Conservation (phyloP, 2,113 vertebrate genomes). For the Sclerurus mexicanus region DNA sequence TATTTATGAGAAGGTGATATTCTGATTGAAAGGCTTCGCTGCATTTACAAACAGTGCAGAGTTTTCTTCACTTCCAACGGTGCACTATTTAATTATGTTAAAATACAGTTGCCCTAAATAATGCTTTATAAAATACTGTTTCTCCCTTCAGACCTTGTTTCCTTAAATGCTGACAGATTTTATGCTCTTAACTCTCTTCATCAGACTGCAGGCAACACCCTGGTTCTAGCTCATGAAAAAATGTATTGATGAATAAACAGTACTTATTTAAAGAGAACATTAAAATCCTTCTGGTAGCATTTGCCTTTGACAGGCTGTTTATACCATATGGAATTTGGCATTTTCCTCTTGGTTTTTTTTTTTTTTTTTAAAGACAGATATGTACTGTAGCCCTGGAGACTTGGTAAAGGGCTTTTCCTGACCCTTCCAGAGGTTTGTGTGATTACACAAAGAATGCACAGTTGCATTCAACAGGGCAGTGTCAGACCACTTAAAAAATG, state of each 20-base stretch:
- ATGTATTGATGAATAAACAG: neutral
- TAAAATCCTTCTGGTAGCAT: neutral
- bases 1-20: neutral
- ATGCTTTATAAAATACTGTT: neutral
- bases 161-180: neutral
- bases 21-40: neutral
- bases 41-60: neutral
- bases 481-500: neutral
- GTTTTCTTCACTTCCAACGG: neutral
- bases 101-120: conserved; percentile 29
- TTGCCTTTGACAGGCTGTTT: neutral
- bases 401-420: neutral
- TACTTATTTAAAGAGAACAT: neutral
- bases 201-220: neutral
- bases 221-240: neutral
- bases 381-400: neutral
- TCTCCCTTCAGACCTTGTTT: neutral
- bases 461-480: neutral
- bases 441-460: neutral
- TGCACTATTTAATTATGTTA: neutral
- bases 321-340: neutral
- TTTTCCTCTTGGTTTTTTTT: neutral
- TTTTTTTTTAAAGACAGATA: neutral
- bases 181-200: neutral
- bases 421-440: neutral